Conservation (phyloP, 2,113 vertebrate species). For the Corydoras maculifer region DNA sequence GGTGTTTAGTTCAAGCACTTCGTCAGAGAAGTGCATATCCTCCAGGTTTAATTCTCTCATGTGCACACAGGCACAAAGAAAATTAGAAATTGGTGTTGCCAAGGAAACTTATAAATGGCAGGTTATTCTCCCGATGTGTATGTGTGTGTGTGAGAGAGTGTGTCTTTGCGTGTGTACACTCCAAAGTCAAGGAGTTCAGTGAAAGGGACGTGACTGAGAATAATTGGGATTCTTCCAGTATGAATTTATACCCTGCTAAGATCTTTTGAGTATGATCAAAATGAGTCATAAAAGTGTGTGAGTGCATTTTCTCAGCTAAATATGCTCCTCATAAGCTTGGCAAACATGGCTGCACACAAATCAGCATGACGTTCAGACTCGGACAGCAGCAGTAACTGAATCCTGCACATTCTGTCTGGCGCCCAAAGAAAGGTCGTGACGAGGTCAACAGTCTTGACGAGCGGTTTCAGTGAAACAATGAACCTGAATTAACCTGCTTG, state of each 20-base stretch:
- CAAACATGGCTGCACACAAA: not conserved
- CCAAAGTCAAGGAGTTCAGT: constrained; percentile 28
- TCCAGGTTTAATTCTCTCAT: constrained; percentile 9
- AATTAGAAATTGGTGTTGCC: constrained; percentile 40
- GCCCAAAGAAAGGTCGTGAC: not conserved
- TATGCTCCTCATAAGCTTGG: not conserved
- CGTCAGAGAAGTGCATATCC: not conserved
- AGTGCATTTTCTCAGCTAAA: not conserved
- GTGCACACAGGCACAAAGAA: constrained; percentile 11
- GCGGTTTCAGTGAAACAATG: not conserved
- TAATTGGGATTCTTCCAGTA: constrained; percentile 23
- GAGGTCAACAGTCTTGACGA: not conserved
- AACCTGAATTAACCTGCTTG: not conserved
- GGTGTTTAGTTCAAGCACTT: constrained; percentile 11
- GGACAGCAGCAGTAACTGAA: not conserved
- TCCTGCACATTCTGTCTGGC: not conserved
- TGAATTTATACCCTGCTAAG: constrained; percentile 28
- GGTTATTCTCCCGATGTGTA: not conserved
- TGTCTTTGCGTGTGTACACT: constrained; percentile 23
- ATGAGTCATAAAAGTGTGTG: not conserved
- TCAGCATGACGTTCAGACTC: not conserved
- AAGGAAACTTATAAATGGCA: constrained; percentile 26
- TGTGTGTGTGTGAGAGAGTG: constrained; percentile 36
- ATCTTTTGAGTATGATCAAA: constrained; percentile 8
- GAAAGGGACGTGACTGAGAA: not conserved